Conservation (phyloP, 2,888 invertebrate genomes). For the Lithophane ornitopus region DNA sequence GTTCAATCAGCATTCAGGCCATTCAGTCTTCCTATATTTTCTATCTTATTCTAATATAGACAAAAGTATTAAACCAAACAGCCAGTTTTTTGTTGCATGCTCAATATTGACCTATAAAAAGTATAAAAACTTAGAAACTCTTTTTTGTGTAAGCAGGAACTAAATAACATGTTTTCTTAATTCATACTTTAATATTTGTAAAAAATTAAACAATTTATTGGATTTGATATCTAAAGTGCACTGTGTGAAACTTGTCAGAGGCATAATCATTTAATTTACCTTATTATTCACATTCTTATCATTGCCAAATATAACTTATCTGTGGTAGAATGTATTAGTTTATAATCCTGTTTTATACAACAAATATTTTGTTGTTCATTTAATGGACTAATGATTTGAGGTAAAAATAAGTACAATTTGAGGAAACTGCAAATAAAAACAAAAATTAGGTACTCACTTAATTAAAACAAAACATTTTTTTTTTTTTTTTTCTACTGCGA, state of each 20-base stretch:
- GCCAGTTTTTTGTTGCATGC: not conserved
- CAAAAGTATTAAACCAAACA: slow-evolving; percentile 4
- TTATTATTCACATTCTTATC: slow-evolving; percentile 44
- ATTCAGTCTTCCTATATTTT: not conserved
- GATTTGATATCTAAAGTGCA: slow-evolving; percentile 1
- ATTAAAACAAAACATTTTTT: too few relatives aligned
- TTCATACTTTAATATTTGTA: not conserved
- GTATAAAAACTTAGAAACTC: not conserved
- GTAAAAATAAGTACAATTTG: too few relatives aligned
- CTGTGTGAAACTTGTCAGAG: not conserved
- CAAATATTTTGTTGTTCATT: not conserved
- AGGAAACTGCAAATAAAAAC: too few relatives aligned
- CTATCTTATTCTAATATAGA: not conserved
- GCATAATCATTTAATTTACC: slow-evolving; percentile 19
- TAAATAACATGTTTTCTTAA: not conserved
- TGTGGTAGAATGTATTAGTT: slow-evolving; percentile 12
- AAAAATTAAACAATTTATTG: slow-evolving; percentile 7
- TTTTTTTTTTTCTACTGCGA: not conserved
- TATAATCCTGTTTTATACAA: slow-evolving; percentile 4
- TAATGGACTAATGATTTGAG: not conserved
- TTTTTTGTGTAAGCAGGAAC: slow-evolving; percentile 22
- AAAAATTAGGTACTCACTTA: too few relatives aligned
- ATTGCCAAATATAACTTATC: slow-evolving; percentile 22
- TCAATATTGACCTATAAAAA: not conserved
- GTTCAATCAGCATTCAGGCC: not conserved